Conservation (phyloP, 2,113 vertebrate genomes). For the Poeciliopsis prolifica region DNA sequence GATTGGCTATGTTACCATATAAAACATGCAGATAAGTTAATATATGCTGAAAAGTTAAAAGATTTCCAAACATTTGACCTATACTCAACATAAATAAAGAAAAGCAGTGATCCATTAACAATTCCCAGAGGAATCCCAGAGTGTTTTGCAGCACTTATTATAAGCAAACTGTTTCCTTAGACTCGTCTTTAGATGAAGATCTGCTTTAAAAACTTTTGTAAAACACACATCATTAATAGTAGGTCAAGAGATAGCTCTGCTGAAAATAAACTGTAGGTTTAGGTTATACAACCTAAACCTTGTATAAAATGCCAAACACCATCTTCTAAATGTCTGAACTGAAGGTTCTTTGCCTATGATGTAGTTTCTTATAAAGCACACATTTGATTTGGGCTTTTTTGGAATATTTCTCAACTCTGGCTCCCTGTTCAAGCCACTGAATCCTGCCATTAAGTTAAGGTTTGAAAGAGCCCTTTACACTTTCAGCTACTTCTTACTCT, state of each 20-base stretch:
- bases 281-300: background rate
- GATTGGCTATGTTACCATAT: background rate
- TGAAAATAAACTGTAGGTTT: background rate
- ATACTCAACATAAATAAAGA: background rate
- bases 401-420: background rate
- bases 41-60: background rate
- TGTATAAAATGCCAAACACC: background rate
- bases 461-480: constrained; percentile 19
- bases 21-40: background rate
- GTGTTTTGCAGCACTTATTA: no score
- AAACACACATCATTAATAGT: background rate
- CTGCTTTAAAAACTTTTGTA: no score
- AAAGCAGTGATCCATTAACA: background rate
- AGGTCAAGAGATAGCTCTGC: background rate
- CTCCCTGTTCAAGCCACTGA: constrained; percentile 18
- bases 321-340: background rate
- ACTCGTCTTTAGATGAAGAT: no score
- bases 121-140: background rate
- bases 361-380: background rate
- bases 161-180: no score
- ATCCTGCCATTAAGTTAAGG: constrained; percentile 6
- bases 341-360: background rate
- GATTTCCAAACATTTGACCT: background rate
- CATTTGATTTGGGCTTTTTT: background rate
- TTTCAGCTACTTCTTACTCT: constrained; percentile 8